These are phyloP conservation scores for Trichoplusia ni DNA, from an alignment of 1,140 invertebrate species.

Conservation along the genomic window DNA sequence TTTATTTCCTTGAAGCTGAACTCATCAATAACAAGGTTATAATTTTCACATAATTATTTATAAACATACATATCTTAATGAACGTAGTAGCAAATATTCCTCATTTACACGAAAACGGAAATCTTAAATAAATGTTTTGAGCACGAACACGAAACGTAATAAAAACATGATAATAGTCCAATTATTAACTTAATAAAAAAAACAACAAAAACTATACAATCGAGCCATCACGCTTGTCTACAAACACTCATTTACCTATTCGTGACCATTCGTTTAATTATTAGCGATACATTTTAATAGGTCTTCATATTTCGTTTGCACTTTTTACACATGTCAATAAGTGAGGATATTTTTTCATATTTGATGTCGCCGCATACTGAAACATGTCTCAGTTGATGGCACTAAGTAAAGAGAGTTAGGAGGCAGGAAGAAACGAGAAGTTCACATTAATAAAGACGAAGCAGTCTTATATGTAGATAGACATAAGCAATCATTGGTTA, in stretches of 20 bases:
- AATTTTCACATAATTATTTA: too few species aligned
- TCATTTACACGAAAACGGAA: slow-evolving; percentile 7
- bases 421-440: too few species aligned
- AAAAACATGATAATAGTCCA: slow-evolving; percentile 4
- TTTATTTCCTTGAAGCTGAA: too few species aligned
- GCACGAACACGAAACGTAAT: background rate
- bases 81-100: slow-evolving; percentile 2
- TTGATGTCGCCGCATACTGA: too few species aligned
- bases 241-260: background rate
- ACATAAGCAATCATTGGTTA: too few species aligned
- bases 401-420: too few species aligned
- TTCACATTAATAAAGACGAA: too few species aligned
- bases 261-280: slow-evolving; percentile 1
- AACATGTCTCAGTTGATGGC: too few species aligned
- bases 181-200: slow-evolving; percentile 1
- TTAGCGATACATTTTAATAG: slow-evolving; percentile 1
- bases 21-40: too few species aligned
- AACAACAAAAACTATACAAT: background rate
- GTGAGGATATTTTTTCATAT: too few species aligned
- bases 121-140: slow-evolving; percentile 3
- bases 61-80: too few species aligned
- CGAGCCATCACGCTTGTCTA: background rate
- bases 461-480: too few species aligned
- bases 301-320: background rate
- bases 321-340: background rate